Conservation (phyloP, 1,140 invertebrate genomes). For the Coenobita brevimanus region DNA sequence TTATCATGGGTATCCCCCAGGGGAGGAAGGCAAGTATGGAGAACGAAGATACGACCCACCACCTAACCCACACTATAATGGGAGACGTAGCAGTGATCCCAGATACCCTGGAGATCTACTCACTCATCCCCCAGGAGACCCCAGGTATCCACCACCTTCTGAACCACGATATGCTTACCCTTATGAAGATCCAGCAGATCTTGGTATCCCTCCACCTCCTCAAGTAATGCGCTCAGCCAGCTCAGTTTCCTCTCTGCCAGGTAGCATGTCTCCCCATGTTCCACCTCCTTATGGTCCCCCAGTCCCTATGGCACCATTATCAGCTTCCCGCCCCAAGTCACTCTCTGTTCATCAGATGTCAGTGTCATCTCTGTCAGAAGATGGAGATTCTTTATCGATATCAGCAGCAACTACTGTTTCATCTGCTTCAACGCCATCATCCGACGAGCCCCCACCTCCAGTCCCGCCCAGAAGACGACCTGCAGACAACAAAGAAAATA, state of each 20-base stretch:
- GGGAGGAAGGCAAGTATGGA: constrained; percentile 37
- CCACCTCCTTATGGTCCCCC: constrained; percentile 35
- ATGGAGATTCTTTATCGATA: constrained; percentile 45
- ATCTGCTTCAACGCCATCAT: constrained; percentile 52
- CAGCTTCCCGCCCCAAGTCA: constrained; percentile 71
- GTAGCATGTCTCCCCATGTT: too few species aligned
- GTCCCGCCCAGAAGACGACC: constrained; percentile 78
- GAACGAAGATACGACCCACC: constrained; percentile 31
- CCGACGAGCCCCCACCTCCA: constrained; percentile 73
- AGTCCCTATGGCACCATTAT: constrained; percentile 69
- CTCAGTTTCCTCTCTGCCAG: too few species aligned
- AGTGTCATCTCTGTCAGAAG: constrained; percentile 46
- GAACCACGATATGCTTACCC: constrained; percentile 29
- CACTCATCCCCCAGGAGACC: constrained; percentile 18
- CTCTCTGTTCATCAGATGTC: constrained; percentile 70
- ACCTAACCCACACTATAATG: constrained; percentile 44
- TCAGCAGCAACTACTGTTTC: constrained; percentile 62
- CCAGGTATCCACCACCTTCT: constrained; percentile 29
- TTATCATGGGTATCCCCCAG: constrained; percentile 12
- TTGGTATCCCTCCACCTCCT: constrained; percentile 70
- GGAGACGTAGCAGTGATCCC: constrained; percentile 69
- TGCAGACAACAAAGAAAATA: constrained; percentile 75
- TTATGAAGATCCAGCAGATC: constrained; percentile 60
- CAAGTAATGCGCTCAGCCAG: constrained; percentile 42
- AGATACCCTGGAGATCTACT: constrained; percentile 71